Evolutionary conservation across 2,113 vertebrate genomes (phyloP), one percentile per base, ranked within the genome.

Genomic region (Nibea coibor): DNA sequence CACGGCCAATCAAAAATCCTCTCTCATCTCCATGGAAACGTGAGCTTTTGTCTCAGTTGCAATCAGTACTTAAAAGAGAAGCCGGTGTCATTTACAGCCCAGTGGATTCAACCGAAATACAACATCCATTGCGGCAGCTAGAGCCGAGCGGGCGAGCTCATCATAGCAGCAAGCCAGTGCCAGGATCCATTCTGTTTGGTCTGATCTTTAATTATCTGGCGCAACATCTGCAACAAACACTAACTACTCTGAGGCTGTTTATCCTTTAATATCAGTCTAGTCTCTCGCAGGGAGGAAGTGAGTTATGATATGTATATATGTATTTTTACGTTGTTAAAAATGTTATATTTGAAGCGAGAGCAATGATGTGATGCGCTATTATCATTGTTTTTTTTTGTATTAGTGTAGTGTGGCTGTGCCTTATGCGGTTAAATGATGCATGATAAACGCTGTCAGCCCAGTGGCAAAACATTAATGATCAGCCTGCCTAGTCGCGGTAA

Each of bases 1-100:
- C 82, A 57, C 67, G 50, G 71, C 80, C 82, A 90, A 87, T 89
- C 84, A 85, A 72, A 82, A 83, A 66, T 5, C 26, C 72, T 42
- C 58, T 70, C 56, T 59, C 39, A 72, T 93, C 87, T 54, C 92
- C 87, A 89, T 93, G 89, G 90, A 83, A 87, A 92, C 78, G 1
- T 50, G 69, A 59, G 75, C 43, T 72, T 89, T 92, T 81, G 84
- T 88, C 72, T 85, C 79, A n/a, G 43, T 62, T 71, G 80, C 71
- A 86, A 81, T 90, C 80, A 83, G 80, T 84, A 42, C 84, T 88
- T 88, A 62, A 54, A 80, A 75, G 59, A 70, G 73, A 67, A 67
- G 53, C 65, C 31, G 14, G 31, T 65, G 65, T 75, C 64, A 20
- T 48, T 59, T 59, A 53, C 51, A 74, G 82, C 80, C 24, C 73